phyloP scores from a whole-genome alignment of 2,113 vertebrate species.

The Phoenicopterus ruber region DNA sequence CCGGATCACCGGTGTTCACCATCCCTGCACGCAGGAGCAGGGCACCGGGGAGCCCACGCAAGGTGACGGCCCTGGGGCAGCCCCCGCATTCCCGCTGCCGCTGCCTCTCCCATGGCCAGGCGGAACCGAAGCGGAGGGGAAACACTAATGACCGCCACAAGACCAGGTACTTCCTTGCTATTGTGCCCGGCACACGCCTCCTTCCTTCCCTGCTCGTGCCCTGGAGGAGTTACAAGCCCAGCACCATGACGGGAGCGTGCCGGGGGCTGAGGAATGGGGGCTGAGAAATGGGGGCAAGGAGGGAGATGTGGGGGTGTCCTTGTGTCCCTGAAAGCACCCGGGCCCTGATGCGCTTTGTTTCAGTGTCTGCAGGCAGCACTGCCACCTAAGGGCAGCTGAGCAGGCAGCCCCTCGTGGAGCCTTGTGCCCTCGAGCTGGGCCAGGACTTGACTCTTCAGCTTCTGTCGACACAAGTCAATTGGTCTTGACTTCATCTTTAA shows the following conservation, averaged over 20 bases:
- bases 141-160: neutral
- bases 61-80: neutral
- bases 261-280: neutral
- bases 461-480: accelerated
- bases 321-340: neutral
- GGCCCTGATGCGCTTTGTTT: neutral
- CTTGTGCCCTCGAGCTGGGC: neutral
- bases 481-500: neutral
- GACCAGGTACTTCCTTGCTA: slow-evolving; percentile 23
- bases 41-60: neutral
- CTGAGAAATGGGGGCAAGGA: neutral
- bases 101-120: neutral
- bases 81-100: neutral
- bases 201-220: neutral
- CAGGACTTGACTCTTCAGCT: neutral
- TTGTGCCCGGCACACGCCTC: neutral
- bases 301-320: neutral
- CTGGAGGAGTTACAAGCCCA: neutral
- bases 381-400: neutral
- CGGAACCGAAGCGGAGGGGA: neutral
- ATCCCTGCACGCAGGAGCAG: neutral
- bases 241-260: accelerated
- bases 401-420: neutral
- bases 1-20: neutral
- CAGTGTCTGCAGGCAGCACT: neutral